phyloP scores from a whole-genome alignment of 2,888 invertebrate genomes.

The Sesia apiformis region DNA sequence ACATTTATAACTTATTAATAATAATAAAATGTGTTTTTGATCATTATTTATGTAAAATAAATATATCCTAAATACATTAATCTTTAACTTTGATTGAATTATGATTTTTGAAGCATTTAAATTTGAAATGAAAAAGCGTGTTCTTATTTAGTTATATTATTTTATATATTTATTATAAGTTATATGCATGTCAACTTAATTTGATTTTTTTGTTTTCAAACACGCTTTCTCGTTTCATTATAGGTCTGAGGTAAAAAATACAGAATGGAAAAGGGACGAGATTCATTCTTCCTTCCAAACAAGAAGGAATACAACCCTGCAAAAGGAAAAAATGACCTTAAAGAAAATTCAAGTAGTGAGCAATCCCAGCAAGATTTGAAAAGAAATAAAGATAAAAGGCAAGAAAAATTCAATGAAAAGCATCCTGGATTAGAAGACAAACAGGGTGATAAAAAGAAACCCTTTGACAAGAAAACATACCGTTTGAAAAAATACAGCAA shows the following conservation, averaged over 20 bases:
- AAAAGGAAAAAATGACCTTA: conserved; percentile 4
- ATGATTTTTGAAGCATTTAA: not conserved
- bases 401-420: conserved; percentile 39
- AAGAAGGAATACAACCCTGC: conserved; percentile 20
- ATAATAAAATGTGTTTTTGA: too few species aligned
- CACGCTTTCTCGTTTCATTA: conserved; percentile 69
- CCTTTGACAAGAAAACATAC: conserved; percentile 80
- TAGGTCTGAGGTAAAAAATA: conserved; percentile 44
- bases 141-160: conserved; percentile 14
- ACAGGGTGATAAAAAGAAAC: conserved; percentile 57
- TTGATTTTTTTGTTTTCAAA: conserved; percentile 33
- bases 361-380: conserved; percentile 10
- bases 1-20: too few species aligned
- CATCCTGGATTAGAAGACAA: conserved; percentile 17
- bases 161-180: conserved; percentile 9
- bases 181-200: conserved; percentile 11
- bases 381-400: conserved; percentile 23
- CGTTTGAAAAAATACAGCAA: conserved; percentile 80
- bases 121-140: conserved; percentile 56
- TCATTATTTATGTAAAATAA: too few species aligned
- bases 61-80: too few species aligned
- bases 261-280: conserved; percentile 50
- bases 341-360: conserved; percentile 8
- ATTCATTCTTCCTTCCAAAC: conserved; percentile 43
- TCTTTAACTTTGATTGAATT: too few species aligned